Evolutionary conservation across 1,140 invertebrate genomes (phyloP).

Genomic region (Littorina saxatilis): DNA sequence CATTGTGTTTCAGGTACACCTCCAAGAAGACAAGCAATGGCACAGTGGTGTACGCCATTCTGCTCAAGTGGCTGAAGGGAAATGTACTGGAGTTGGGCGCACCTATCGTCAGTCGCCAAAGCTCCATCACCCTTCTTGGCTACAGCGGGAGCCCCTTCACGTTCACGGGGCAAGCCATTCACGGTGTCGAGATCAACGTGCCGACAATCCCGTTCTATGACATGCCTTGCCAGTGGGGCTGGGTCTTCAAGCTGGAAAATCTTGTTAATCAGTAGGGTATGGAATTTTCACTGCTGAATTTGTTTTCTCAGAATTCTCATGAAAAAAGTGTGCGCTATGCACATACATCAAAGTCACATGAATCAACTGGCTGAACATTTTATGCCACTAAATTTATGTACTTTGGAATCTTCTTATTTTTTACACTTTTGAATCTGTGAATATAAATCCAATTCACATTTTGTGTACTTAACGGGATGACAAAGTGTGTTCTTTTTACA

Average conservation of each 20-base stretch:
- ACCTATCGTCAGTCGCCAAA: slow-evolving; percentile 36
- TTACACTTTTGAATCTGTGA: no score
- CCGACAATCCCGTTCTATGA: slow-evolving; percentile 48
- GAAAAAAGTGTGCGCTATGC: no score
- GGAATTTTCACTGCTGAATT: neutral
- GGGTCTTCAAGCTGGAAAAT: slow-evolving; percentile 53
- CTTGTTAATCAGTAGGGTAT: slow-evolving; percentile 33
- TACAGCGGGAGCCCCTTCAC: slow-evolving; percentile 40
- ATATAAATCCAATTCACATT: no score
- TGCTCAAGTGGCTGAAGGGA: slow-evolving; percentile 67
- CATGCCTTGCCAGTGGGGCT: slow-evolving; percentile 62
- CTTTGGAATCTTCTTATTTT: no score
- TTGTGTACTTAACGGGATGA: no score
- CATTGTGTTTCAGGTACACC: slow-evolving; percentile 56
- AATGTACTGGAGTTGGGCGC: slow-evolving; percentile 46
- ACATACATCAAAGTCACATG: no score
- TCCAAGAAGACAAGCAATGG: slow-evolving; percentile 76
- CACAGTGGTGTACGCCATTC: slow-evolving; percentile 81
- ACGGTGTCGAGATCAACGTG: slow-evolving; percentile 53
- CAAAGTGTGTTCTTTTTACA: no score
- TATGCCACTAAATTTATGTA: no score
- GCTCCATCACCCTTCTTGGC: slow-evolving; percentile 54
- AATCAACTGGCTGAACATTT: no score
- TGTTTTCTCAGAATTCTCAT: no score
- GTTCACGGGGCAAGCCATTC: slow-evolving; percentile 29